Evolutionary conservation across 2,888 invertebrate species (phyloP).

Genomic region (Archips xylosteana): DNA sequence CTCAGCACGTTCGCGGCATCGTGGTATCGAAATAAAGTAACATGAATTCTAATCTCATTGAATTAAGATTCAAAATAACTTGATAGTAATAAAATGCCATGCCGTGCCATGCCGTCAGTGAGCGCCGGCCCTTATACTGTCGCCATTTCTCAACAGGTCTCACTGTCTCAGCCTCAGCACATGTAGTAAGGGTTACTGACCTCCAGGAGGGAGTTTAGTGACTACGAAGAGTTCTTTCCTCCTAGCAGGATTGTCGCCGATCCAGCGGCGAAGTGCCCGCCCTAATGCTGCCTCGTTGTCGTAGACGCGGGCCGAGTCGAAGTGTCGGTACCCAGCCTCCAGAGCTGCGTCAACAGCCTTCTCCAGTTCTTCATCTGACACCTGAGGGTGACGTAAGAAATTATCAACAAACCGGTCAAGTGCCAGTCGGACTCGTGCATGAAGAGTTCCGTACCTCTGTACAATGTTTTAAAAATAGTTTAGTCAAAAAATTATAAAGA

Average conservation of each 20-base stretch:
- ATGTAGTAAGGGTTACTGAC: constrained; percentile 59
- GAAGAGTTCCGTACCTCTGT: too few species aligned
- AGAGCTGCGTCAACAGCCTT: constrained; percentile 89
- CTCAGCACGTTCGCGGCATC: too few species aligned
- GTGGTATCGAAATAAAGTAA: too few species aligned
- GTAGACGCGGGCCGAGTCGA: constrained; percentile 93
- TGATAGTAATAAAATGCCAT: too few species aligned
- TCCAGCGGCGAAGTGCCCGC: constrained; percentile 89
- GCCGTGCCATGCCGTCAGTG: too few species aligned
- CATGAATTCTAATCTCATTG: too few species aligned
- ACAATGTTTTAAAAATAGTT: too few species aligned
- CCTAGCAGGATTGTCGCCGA: constrained; percentile 87
- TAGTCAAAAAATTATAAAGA: too few species aligned
- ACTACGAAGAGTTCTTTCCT: constrained; percentile 93
- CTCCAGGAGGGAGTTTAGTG: constrained; percentile 91
- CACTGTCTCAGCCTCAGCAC: neutral
- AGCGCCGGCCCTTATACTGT: too few species aligned
- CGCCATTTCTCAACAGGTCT: neutral
- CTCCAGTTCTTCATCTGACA: constrained; percentile 88
- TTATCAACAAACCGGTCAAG: neutral
- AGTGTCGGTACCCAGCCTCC: constrained; percentile 92
- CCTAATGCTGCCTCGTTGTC: constrained; percentile 92
- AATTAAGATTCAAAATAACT: too few species aligned
- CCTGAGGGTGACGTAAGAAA: constrained; percentile 73
- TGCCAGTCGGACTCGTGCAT: too few species aligned